Base-by-base conservation (phyloP, 2,113 vertebrate genomes). In the Dicaeum eximium region DNA sequence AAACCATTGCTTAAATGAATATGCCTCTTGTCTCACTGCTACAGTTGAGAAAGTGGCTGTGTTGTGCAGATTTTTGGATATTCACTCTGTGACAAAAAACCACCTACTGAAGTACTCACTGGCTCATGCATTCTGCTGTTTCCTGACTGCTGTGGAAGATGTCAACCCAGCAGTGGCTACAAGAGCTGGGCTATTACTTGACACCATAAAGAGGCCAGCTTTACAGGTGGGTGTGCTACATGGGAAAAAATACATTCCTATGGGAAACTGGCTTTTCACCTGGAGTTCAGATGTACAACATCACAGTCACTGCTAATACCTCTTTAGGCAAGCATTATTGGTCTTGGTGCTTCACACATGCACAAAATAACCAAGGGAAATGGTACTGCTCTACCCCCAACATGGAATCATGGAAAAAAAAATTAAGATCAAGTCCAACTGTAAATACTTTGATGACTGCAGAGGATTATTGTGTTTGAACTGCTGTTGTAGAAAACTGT, bases 111-210 rank as follows among this genome's bases (percentile, higher is more conserved):
- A 99, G 94, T 99, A 99, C 66, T 98, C 99, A 5, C 96, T 99
- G 96, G 99, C 99, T 20, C 99, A 99, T 7, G 99, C 99, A 42
- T 99, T 99, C 98, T 99, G 99, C 98, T 99, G 99, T 97, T 99
- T 99, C 88, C 97, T 99, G 97, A 98, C 99, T 19, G 99, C 99
- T 9, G 98, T 99, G 92, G 99, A 99, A 95, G 99, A 99, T n/a
- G 99, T 99, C 40, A 99, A 99, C 95, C 99, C 99, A 3, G 99
- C 99, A 8, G 99, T 99, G 94, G 99, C 99, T 77, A 99, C 99
- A 51, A 98, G 99, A 95, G 99, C 99, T 18, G 98, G 99, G 25
- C 98, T 99, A 15, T 98, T 99, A 80, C 98, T 99, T 56, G 99
- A 99, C 95, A 99, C 99, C 89, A 99, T 99, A 94, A 99, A 99